Evolutionary conservation across 2,888 invertebrate genomes (phyloP).

Genomic region (Trichacis sp.): DNA sequence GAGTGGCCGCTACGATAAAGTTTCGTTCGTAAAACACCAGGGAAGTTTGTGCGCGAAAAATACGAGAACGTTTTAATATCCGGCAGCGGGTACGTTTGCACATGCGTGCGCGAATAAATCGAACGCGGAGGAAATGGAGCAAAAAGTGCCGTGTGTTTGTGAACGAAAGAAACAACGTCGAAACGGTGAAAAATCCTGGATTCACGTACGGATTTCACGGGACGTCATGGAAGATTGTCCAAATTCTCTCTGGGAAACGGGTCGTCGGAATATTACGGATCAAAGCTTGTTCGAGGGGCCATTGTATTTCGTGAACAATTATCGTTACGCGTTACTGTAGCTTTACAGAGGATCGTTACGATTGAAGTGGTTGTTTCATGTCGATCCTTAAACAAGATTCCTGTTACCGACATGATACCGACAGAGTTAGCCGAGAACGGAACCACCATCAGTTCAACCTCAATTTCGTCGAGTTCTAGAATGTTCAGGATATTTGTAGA

Average conservation of each 20-base stretch:
- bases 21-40: constrained; percentile 28
- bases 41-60: constrained; percentile 23
- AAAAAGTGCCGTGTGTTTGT: constrained; percentile 12
- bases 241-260: neutral
- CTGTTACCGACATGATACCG: no score
- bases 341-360: constrained; percentile 56
- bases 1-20: constrained; percentile 25
- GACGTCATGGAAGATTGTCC: neutral
- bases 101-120: neutral
- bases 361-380: no score
- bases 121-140: constrained; percentile 8
- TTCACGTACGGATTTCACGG: neutral
- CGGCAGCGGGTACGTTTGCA: constrained; percentile 21
- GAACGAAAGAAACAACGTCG: constrained; percentile 2
- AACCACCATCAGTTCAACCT: no score
- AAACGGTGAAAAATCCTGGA: constrained; percentile 4
- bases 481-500: no score
- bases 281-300: constrained; percentile 45
- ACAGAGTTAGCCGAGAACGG: no score
- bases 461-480: no score
- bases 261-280: constrained; percentile 41
- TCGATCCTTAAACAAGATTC: no score
- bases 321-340: constrained; percentile 61
- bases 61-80: constrained; percentile 36
- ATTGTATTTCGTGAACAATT: constrained; percentile 65